Conservation (phyloP, 2,888 invertebrate species). For the Drosophila multiciliata region DNA sequence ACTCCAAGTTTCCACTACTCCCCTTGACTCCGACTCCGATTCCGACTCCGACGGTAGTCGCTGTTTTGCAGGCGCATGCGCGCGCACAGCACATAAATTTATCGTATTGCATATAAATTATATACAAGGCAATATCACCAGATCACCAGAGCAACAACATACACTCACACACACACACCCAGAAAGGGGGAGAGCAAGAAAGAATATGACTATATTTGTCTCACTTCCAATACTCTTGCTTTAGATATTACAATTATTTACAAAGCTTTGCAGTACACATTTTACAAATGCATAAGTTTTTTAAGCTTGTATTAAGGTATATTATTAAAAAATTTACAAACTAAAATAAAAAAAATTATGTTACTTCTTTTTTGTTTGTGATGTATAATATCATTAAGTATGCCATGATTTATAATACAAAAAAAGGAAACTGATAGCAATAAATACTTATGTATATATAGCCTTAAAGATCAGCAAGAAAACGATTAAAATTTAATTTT, state of each 20-base stretch:
- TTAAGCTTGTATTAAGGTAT: background rate
- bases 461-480: background rate
- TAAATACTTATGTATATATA: background rate
- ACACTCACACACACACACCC: conserved; percentile 18
- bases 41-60: conserved; percentile 42
- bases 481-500: background rate
- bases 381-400: background rate
- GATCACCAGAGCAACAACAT: conserved; percentile 54
- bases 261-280: background rate
- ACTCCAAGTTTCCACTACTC: background rate
- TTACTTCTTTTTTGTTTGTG: background rate
- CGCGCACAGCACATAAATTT: conserved; percentile 80
- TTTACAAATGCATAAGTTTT: background rate
- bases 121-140: conserved; percentile 82
- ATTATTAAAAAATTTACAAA: no score
- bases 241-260: background rate
- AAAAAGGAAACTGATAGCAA: background rate
- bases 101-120: conserved; percentile 79
- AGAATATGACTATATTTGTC: background rate
- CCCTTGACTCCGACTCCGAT: background rate
- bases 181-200: background rate
- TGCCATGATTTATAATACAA: background rate
- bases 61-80: conserved; percentile 65
- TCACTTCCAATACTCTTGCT: background rate
- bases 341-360: background rate